A percentile compares a stretch with the other conserved stretches of the same genome.
Conservation (phyloP, 1,140 invertebrate genomes). For the Akabosia matsudoensis region DNA sequence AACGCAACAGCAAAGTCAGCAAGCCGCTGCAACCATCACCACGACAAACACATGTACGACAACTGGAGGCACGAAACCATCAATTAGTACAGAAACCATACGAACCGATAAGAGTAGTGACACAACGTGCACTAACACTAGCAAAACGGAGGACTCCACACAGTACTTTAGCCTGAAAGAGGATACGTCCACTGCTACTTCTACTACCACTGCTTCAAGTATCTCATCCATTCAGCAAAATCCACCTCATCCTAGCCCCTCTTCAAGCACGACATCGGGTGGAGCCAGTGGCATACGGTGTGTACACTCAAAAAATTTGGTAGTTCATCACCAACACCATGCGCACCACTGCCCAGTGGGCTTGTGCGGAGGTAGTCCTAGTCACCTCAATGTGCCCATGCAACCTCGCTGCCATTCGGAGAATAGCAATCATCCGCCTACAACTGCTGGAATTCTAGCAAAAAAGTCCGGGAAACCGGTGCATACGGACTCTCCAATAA, state of each 20-base stretch:
- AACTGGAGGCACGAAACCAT: background rate
- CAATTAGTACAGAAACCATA: background rate
- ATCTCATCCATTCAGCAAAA: background rate
- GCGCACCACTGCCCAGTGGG: background rate
- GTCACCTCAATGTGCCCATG: background rate
- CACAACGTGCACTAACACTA: background rate
- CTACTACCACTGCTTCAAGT: background rate
- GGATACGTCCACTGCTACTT: background rate
- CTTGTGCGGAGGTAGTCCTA: background rate
- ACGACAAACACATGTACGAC: background rate
- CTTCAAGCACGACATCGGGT: background rate
- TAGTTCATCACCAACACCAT: constrained; percentile 17
- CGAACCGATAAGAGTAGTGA: background rate
- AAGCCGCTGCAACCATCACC: background rate
- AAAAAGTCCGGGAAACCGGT: background rate
- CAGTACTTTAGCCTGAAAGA: constrained; percentile 14
- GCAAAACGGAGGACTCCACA: background rate
- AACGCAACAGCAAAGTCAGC: background rate
- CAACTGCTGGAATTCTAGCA: background rate
- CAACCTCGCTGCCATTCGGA: constrained; percentile 11
- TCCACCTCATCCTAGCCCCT: background rate
- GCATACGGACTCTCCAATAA: constrained; percentile 38
- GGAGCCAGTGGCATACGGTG: background rate
- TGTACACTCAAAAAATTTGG: background rate
- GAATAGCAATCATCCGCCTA: background rate